Conservation (phyloP, 1,140 invertebrate species). For the Drosophila kikkawai region DNA sequence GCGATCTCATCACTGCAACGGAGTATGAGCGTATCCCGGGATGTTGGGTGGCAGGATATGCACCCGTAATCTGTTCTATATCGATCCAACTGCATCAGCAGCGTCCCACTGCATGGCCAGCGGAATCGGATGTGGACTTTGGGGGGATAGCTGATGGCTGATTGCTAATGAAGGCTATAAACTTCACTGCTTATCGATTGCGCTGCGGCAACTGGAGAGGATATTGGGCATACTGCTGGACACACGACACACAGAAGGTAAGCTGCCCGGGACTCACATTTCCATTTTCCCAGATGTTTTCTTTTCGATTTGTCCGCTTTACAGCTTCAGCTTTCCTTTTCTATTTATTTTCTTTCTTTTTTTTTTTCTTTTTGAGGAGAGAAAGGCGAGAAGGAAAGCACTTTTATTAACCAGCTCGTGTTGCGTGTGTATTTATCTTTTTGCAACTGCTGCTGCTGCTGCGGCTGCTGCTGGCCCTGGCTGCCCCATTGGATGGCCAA, state of each 20-base stretch:
- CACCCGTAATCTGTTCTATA: constrained; percentile 56
- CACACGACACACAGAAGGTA: constrained; percentile 3
- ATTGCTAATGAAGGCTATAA: constrained; percentile 8
- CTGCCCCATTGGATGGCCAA: constrained; percentile 75
- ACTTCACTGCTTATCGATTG: constrained; percentile 29
- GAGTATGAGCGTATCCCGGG: constrained; percentile 16
- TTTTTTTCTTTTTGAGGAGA: neutral
- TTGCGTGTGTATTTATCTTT: constrained; percentile 62
- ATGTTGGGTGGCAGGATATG: constrained; percentile 63
- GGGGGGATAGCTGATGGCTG: neutral
- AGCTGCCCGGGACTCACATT: constrained; percentile 7
- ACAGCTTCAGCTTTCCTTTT: neutral
- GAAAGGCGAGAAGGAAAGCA: constrained; percentile 13
- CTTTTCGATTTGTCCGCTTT: constrained; percentile 17
- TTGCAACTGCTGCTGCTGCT: constrained; percentile 41
- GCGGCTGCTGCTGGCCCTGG: constrained; percentile 34
- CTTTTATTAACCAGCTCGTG: constrained; percentile 46
- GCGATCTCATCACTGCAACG: constrained; percentile 81
- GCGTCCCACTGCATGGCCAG: constrained; percentile 47
- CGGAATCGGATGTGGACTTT: neutral
- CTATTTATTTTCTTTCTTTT: neutral
- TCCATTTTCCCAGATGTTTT: constrained; percentile 3
- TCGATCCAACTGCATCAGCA: constrained; percentile 52
- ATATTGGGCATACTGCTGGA: constrained; percentile 27
- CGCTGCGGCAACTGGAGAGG: constrained; percentile 1